phyloP scores from a whole-genome alignment of 2,113 vertebrate species.

The Strix uralensis region DNA sequence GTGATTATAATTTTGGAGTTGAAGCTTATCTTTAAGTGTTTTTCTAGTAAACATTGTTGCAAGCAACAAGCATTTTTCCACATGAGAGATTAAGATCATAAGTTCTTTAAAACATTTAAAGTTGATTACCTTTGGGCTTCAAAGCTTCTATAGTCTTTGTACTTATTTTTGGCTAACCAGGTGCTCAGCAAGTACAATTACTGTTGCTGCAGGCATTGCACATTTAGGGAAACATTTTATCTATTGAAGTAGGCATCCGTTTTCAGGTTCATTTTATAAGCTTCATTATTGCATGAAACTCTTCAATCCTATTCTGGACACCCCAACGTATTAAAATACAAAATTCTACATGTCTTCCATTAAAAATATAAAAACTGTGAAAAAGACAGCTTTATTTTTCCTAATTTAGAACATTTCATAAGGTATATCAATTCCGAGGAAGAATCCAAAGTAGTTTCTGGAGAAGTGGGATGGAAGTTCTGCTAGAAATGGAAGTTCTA shows the following conservation, averaged over 20 bases:
- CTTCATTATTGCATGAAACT: background rate
- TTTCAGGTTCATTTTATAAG: background rate
- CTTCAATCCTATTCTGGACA: background rate
- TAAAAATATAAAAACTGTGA: background rate
- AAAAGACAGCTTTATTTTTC: background rate
- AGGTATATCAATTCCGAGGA: background rate
- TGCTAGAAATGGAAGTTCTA: background rate
- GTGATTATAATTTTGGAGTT: background rate
- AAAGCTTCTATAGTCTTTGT: background rate
- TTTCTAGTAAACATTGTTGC: background rate
- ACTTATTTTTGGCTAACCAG: background rate
- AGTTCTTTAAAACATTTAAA: background rate
- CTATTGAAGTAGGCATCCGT: background rate
- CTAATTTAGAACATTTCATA: background rate
- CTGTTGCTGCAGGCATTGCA: background rate
- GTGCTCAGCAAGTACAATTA: background rate
- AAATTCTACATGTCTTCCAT: accelerated
- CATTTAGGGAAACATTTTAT: background rate
- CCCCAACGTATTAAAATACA: background rate
- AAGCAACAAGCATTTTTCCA: background rate
- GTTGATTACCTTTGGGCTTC: background rate
- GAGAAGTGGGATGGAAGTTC: background rate
- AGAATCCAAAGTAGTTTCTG: background rate
- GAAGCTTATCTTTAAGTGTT: background rate
- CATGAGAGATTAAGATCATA: background rate